These are phyloP conservation scores for Neodiprion pinetum DNA, from an alignment of 1,140 invertebrate genomes.

Conservation along the genomic window DNA sequence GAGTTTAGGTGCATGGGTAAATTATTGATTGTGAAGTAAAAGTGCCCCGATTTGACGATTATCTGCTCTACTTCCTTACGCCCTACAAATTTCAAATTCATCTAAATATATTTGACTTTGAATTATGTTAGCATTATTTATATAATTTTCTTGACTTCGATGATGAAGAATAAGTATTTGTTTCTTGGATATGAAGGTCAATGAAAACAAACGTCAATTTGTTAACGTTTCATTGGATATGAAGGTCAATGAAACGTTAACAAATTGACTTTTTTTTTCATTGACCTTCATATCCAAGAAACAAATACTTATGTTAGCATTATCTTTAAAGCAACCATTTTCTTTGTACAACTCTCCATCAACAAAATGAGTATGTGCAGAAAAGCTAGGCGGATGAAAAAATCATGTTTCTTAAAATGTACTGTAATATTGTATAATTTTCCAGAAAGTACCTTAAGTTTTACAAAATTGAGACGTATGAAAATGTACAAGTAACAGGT, in stretches of 20 bases:
- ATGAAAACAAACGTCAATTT: too few relatives aligned
- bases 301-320: constrained; percentile 11
- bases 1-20: constrained; percentile 31
- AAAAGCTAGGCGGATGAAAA: constrained; percentile 3
- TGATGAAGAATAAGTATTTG: too few relatives aligned
- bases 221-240: too few relatives aligned
- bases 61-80: constrained; percentile 25
- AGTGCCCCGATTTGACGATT: constrained; percentile 30
- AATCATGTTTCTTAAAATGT: background rate
- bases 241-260: too few relatives aligned
- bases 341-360: constrained; percentile 21
- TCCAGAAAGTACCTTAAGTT: constrained; percentile 20
- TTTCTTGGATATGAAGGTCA: too few relatives aligned
- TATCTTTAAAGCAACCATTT: constrained; percentile 17
- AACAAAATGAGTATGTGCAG: constrained; percentile 17
- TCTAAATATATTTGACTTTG: constrained; percentile 29
- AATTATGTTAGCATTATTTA: constrained; percentile 19
- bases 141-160: too few relatives aligned
- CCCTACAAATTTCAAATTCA: constrained; percentile 28
- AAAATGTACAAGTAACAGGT: constrained; percentile 8
- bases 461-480: constrained; percentile 27
- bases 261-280: too few relatives aligned
- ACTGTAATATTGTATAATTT: background rate
- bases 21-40: constrained; percentile 34
- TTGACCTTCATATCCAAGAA: too few relatives aligned